Evolutionary conservation across 2,113 vertebrate species (phyloP), one percentile per base, ranked within the genome.

Genomic region (Emydocephalus ijimae): DNA sequence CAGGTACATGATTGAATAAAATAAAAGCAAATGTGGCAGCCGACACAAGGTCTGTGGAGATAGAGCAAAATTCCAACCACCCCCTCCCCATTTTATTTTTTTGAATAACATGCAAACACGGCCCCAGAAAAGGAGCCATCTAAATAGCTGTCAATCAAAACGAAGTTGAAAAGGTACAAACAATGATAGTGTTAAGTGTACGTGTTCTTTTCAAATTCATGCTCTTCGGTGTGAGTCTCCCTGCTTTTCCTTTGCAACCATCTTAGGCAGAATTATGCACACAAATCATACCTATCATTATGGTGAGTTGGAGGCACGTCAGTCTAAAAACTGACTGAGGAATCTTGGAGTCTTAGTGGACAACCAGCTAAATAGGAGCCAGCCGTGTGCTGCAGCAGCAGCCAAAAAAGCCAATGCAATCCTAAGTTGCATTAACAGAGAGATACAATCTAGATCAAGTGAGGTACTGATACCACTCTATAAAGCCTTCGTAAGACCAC

Each of bases 1-100:
- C 95, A 95, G 93, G 94, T 91, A 95, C 92, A 59, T 94, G 95
- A 97, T 94, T 92, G 95, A 95, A 94, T 94, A 93, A 96, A 96
- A 95, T 94, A 59, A 50, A 96, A 96, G 91, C 21, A 89, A 89
- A 92, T 55, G 91, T 94, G 95, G 93, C 96, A 96, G 95, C 89
- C 85, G 92, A 94, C 94, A 92, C 50, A 91, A 93, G 93, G 93
- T 94, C 94, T 95, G 94, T 91, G 93, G 88, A 95, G 95, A 94
- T 91, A 74, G 74, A 85, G 57, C n/a, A 20, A 74, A n/a, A 20
- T 26, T 1, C 2, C 7, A 23, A 50, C 1, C 21, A 43, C 2
- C 20, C 56, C 1, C 56, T 1, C 1, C 29, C 24, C 2, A 0
- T 86, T 9, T 39, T 34, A 15, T 43, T 26, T 81, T 12, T 45